Evolutionary conservation across 2,888 invertebrate species (phyloP), one percentile per base, ranked within the genome.

Genomic region (Liopterus haemorrhoidalis): DNA sequence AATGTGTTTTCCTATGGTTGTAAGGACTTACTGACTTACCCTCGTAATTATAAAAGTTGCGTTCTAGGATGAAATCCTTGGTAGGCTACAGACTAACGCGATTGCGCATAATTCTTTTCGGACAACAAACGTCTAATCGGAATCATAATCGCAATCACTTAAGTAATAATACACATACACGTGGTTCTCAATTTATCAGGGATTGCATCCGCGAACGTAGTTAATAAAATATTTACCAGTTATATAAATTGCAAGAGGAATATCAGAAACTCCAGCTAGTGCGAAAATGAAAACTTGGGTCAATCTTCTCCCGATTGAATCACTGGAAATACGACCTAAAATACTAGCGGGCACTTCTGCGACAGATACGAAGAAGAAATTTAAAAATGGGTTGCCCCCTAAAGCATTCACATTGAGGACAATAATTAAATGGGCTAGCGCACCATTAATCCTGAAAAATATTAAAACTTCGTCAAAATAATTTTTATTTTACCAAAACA

Each of bases 301-400:
- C 58, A 71, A 69, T 41, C 75, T 66, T 14, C 78, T 64, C 4
- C 78, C 78, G 33, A 70, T 65, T 41, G 57, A 70, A 55, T 78
- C 75, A 42, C 72, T 71, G 54, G 66, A 44, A 30, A 68, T 73
- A 52, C 74, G 73, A 21, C 75, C 81, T 32, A 78, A 45, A 33
- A 79, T 62, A 59, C 75, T 75, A 3, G 77, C 77, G 1, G 82
- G 82, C 27, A 81, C 65, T 63, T 82, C 82, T 15, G 75, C 76
- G 21, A 77, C 54, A 41, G 76, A 71, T 63, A 82, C 78, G 59
- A 74, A 71, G 41, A 79, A 72, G 61, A 78, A 80, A 62, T 79
- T 81, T 48, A 81, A 56, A 59, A 78, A 81, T 8, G 81, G 80
- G 65, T 81, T 81, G 22, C 77, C 78, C 42, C 72, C 72, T 58